phyloP scores from a whole-genome alignment of 2,113 vertebrate genomes.

The Chloebia gouldiae region DNA sequence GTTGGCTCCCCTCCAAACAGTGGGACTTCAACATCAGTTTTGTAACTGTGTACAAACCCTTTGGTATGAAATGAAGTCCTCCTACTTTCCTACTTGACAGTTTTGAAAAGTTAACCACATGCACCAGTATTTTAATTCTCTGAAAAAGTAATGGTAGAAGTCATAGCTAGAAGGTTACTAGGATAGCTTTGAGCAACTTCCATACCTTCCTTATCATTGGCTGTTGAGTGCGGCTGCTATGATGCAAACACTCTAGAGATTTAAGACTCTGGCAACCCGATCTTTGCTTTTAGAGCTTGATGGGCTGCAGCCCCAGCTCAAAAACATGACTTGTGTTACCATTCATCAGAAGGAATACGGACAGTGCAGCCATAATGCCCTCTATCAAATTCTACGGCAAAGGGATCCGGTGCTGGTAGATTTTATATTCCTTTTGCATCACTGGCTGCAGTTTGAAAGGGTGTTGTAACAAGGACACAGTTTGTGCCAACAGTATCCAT shows the following conservation, averaged over 20 bases:
- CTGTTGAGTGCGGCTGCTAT: not conserved
- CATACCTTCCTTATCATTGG: not conserved
- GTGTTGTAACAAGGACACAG: fast-evolving
- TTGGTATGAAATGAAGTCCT: fast-evolving
- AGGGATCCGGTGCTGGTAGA: not conserved
- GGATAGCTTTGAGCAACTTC: not conserved
- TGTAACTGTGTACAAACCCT: fast-evolving
- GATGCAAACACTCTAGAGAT: not conserved
- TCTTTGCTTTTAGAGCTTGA: not conserved
- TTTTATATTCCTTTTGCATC: not conserved
- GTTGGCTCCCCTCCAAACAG: not conserved
- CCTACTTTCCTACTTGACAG: not conserved
- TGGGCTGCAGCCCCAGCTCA: not conserved
- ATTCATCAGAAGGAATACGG: not conserved
- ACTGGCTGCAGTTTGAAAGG: not conserved
- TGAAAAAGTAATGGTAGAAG: not conserved
- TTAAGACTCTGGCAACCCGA: not conserved
- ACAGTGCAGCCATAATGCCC: not conserved
- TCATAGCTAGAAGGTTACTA: not conserved
- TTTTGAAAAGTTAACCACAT: not conserved
- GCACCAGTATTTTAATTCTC: not conserved
- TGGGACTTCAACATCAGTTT: not conserved
- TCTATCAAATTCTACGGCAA: not conserved
- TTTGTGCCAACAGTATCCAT: not conserved
- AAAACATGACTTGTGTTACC: not conserved